These are phyloP conservation scores for Adoxophyes honmai DNA, from an alignment of 1,140 invertebrate species.

Conservation along the genomic window DNA sequence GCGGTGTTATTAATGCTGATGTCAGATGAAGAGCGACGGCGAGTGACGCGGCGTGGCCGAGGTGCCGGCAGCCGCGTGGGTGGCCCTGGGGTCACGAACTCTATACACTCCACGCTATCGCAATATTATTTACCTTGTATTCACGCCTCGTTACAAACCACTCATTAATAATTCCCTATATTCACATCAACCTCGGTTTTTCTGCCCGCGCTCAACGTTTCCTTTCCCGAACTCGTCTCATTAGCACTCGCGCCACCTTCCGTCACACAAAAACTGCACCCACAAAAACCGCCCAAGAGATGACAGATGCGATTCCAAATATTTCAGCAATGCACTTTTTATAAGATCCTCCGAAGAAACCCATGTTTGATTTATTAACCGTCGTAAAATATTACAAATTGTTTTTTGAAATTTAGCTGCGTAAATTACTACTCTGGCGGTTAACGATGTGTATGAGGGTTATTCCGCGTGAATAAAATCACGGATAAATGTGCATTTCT, in stretches of 20 bases:
- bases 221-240: slow-evolving; percentile 39
- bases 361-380: slow-evolving; percentile 54
- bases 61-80: slow-evolving; percentile 19
- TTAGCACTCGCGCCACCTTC: slow-evolving; percentile 49
- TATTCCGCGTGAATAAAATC: background rate
- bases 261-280: slow-evolving; percentile 37
- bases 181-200: background rate
- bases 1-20: slow-evolving; percentile 13
- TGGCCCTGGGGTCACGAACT: slow-evolving; percentile 28
- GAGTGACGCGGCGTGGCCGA: slow-evolving; percentile 6
- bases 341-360: slow-evolving; percentile 55
- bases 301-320: slow-evolving; percentile 66
- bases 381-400: slow-evolving; percentile 63
- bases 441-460: slow-evolving; percentile 27
- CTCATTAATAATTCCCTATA: slow-evolving; percentile 3
- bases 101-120: background rate
- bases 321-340: slow-evolving; percentile 65
- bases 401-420: slow-evolving; percentile 41
- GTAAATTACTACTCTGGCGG: slow-evolving; percentile 30
- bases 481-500: background rate
- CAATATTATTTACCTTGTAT: slow-evolving; percentile 10
- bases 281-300: slow-evolving; percentile 47
- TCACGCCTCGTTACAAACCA: slow-evolving; percentile 12
- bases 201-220: background rate
- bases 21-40: slow-evolving; percentile 12